These are phyloP conservation scores for Diplodus sargus DNA, from an alignment of 2,797 vertebrate species.

Conservation along the genomic window DNA sequence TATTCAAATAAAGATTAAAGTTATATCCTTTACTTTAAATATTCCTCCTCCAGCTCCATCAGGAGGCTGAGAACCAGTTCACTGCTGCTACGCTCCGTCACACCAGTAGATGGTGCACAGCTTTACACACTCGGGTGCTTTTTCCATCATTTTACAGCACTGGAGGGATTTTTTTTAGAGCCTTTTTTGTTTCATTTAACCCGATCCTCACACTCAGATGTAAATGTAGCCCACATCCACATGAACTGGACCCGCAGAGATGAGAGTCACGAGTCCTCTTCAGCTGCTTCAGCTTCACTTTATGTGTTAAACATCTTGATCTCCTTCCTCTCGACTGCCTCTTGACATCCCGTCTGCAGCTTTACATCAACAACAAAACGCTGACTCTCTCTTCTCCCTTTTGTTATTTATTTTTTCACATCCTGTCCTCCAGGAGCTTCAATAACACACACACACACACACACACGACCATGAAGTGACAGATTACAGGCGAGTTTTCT, in stretches of 20 bases:
- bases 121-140: conserved; percentile 8
- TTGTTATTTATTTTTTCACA: no score
- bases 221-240: background rate
- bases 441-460: background rate
- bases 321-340: background rate
- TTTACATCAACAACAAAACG: background rate
- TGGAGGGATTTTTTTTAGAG: background rate
- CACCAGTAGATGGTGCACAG: conserved; percentile 69
- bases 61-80: rapidly evolving
- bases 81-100: conserved; percentile 4
- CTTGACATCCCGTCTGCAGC: background rate
- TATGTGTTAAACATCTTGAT: background rate
- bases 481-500: background rate
- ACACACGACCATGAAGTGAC: background rate
- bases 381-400: background rate
- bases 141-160: background rate
- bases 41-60: background rate
- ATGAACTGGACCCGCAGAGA: no score
- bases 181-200: background rate
- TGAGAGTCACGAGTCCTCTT: background rate
- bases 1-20: background rate
- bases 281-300: background rate
- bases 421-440: background rate
- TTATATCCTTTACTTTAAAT: background rate
- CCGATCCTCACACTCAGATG: background rate